Evolutionary conservation across 2,888 invertebrate species (phyloP).

Genomic region (Pheosia gnoma): DNA sequence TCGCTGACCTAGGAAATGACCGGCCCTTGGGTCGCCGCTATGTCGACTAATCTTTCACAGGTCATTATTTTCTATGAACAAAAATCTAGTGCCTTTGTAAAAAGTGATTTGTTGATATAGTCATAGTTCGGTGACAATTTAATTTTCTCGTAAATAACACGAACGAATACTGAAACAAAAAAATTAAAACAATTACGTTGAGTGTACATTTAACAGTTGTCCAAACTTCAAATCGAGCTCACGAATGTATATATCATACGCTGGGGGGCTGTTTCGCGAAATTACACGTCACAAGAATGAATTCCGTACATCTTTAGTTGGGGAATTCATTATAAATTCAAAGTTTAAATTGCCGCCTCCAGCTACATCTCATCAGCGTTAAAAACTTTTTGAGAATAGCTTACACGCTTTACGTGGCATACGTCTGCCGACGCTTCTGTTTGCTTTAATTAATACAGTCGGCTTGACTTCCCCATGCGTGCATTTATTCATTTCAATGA

Average conservation of each 20-base stretch:
- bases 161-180: no score
- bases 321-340: conserved; percentile 70
- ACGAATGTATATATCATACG: conserved; percentile 49
- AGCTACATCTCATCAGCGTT: conserved; percentile 74
- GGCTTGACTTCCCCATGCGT: conserved; percentile 49
- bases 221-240: conserved; percentile 35
- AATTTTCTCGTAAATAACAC: no score
- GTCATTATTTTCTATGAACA: no score
- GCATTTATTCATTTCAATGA: conserved; percentile 53
- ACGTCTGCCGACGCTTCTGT: conserved; percentile 55
- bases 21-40: no score
- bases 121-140: no score
- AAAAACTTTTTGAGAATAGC: conserved; percentile 63
- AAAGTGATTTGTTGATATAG: no score
- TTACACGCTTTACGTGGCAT: conserved; percentile 51
- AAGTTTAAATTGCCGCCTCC: conserved; percentile 71
- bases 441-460: conserved; percentile 63
- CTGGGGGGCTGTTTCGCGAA: conserved; percentile 44
- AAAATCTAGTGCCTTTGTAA: no score
- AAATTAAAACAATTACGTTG: neutral
- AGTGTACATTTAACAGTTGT: conserved; percentile 23
- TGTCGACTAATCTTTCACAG: no score
- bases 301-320: conserved; percentile 60
- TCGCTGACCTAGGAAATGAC: no score
- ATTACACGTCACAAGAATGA: conserved; percentile 54